Base-by-base conservation (phyloP, 2,797 vertebrate species). In the Tapera naevia region DNA sequence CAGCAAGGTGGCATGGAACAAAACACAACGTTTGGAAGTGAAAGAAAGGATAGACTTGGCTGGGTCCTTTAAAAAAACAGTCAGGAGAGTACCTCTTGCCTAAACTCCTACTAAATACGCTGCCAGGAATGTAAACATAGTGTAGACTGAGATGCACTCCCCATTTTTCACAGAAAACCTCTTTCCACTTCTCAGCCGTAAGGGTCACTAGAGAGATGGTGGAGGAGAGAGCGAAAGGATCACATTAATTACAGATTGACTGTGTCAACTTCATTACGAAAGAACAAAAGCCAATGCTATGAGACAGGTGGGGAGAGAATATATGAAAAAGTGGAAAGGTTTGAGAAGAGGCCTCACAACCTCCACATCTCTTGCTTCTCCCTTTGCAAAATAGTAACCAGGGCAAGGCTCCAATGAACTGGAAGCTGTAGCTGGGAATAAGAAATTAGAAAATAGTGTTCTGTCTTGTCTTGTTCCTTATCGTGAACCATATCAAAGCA, bases 131-230 rank as follows among this genome's bases (percentile, higher is more conserved):
- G 32, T 92, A 89, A 95, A 80, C 69, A 62, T 33, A 89, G 30
- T 18, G 85, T 45, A 79, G 71, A 70, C 39, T 73, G 54, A 95
- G 66, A 72, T 65, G 25, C 86, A 92, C 48, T 93, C 61, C 53
- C 62, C n/a, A 48, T 74, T 95, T 93, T 92, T 88, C 75, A 86
- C 70, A 84, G 11, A 79, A 92, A 93, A 75, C 22, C 33, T 86
- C 69, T 89, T 85, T 89, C 58, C 18, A 41, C 27, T 83, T 91
- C 69, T 78, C 57, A 72, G 50, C 9, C 6, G 35, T 58, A 81
- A 85, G 69, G 84, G 81, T 93, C 85, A 74, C 69, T 66, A 80
- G 75, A 89, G 75, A 80, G 37, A 79, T 50, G 72, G 62, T 39
- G 25, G 70, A 69, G 28, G 66, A 70, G n/a, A 80, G 61, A 79